These are phyloP conservation scores for Armadillidium nasatum DNA, from an alignment of 1,140 invertebrate genomes.

Conservation along the genomic window DNA sequence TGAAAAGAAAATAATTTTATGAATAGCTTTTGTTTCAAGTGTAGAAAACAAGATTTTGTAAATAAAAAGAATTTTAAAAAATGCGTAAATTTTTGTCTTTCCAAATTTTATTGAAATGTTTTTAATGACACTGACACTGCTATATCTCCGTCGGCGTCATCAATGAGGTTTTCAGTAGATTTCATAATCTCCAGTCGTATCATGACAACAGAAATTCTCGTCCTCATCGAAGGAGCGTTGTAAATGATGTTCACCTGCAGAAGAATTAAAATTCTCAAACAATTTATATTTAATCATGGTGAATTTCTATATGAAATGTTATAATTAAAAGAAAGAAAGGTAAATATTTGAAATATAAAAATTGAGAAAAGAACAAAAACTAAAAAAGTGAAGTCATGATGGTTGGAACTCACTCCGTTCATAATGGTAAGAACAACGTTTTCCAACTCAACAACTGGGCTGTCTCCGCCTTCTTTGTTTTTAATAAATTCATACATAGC, in stretches of 20 bases:
- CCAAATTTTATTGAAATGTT: no score
- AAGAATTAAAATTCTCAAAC: neutral
- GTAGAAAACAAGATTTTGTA: no score
- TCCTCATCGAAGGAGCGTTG: conserved; percentile 37
- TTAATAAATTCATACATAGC: conserved; percentile 42
- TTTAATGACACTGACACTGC: no score
- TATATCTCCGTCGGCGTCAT: neutral
- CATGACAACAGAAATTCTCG: conserved; percentile 41
- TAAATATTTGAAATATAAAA: no score
- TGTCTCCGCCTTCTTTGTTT: conserved; percentile 29
- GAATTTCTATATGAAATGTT: no score
- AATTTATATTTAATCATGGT: no score
- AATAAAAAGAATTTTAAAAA: no score
- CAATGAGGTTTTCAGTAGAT: neutral
- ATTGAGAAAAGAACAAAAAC: no score
- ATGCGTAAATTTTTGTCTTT: no score
- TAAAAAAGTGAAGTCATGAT: no score
- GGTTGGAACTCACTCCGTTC: conserved; percentile 40
- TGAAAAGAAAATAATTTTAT: neutral
- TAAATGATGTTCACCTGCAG: conserved; percentile 46
- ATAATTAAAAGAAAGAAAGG: no score
- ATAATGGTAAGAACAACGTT: conserved; percentile 47
- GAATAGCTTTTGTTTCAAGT: no score
- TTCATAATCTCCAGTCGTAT: conserved; percentile 45
- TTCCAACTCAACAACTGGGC: conserved; percentile 41